Evolutionary conservation across 2,113 vertebrate species (phyloP).

Genomic region (Arizona elegans): DNA sequence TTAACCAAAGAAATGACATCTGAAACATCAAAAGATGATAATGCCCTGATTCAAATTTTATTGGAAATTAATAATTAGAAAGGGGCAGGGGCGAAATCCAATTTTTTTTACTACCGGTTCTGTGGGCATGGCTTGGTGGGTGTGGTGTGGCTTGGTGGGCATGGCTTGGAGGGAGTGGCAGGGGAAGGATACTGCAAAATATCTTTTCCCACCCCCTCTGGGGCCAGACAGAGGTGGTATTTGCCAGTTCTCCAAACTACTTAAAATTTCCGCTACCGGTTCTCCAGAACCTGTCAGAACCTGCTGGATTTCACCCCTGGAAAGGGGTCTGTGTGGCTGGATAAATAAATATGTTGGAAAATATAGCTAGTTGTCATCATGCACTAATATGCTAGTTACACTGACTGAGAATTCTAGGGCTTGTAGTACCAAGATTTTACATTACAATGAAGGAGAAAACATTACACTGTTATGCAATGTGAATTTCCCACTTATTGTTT

Average conservation of each 20-base stretch:
- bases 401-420: not conserved
- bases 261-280: too few species aligned
- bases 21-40: not conserved
- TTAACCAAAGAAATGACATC: not conserved
- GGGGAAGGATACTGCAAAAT: too few species aligned
- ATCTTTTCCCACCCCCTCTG: too few species aligned
- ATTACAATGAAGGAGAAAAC: not conserved
- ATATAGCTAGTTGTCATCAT: not conserved
- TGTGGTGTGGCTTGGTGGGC: too few species aligned
- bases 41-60: not conserved
- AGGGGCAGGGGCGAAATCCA: too few species aligned
- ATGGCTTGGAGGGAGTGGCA: too few species aligned
- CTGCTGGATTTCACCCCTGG: too few species aligned
- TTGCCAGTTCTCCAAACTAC: too few species aligned
- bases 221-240: too few species aligned
- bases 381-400: not conserved
- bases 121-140: too few species aligned
- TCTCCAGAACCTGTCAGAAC: too few species aligned
- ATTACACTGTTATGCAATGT: not conserved
- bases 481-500: not conserved
- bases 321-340: not conserved
- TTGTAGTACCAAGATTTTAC: not conserved
- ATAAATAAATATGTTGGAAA: not conserved
- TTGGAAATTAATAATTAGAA: not conserved
- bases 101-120: too few species aligned